These are phyloP conservation scores for Hyalella azteca DNA, from an alignment of 2,888 invertebrate species.

Conservation along the genomic window DNA sequence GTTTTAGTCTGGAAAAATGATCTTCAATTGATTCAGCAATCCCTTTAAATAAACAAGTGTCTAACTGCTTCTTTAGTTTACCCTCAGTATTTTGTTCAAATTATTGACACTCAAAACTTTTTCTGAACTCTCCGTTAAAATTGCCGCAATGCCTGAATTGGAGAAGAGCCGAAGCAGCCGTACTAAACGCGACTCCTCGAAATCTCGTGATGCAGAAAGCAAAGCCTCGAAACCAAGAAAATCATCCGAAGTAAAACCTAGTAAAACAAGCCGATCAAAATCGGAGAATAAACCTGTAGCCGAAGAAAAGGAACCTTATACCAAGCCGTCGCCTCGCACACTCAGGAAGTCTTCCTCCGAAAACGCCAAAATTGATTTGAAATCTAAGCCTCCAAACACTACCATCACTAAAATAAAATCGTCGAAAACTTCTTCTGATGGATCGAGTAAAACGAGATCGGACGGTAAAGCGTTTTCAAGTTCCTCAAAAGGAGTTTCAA, in stretches of 20 bases:
- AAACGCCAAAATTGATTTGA: conserved; percentile 4
- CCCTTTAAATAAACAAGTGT: too few species aligned
- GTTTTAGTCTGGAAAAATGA: too few species aligned
- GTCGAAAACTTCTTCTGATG: neutral
- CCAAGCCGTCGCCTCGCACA: conserved; percentile 1
- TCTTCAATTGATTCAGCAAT: too few species aligned
- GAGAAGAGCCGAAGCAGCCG: neutral
- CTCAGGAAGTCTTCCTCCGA: neutral
- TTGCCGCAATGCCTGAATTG: neutral
- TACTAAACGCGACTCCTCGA: neutral
- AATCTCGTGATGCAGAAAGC: neutral
- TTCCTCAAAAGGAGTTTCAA: neutral
- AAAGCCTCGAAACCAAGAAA: neutral
- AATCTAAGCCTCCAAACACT: neutral
- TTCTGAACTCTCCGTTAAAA: too few species aligned
- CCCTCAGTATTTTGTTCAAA: too few species aligned
- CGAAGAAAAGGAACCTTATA: conserved; percentile 8
- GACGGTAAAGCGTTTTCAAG: neutral
- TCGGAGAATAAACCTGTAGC: neutral
- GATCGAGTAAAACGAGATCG: neutral
- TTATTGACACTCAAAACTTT: too few species aligned
- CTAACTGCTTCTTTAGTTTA: too few species aligned
- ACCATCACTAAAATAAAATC: neutral
- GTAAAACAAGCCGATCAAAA: neutral
- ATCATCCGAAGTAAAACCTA: neutral